A percentile compares a stretch with the other conserved stretches of the same genome.
Evolutionary conservation across 2,888 invertebrate species (phyloP).

Genomic region (Cephus rjabovi): DNA sequence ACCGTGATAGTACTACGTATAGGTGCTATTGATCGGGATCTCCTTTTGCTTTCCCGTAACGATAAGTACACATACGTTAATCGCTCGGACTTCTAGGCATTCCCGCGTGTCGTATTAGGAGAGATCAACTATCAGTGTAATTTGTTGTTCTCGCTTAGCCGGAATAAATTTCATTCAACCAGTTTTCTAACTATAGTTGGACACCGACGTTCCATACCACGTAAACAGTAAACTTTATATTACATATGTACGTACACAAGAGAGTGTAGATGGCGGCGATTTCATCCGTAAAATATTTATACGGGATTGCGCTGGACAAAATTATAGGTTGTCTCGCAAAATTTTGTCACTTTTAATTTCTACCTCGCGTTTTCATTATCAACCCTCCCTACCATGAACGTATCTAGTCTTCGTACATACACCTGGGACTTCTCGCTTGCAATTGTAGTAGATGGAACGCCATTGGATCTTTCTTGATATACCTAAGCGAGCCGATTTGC

Average conservation of each 20-base stretch:
- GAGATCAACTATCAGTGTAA: conserved; percentile 61
- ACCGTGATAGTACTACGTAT: neutral
- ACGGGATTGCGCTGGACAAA: neutral
- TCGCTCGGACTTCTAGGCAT: conserved; percentile 46
- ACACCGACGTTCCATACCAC: neutral
- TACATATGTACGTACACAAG: neutral
- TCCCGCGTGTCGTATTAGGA: conserved; percentile 62
- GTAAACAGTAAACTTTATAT: neutral
- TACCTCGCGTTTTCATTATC: neutral
- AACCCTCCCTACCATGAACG: neutral
- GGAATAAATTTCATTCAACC: conserved; percentile 62
- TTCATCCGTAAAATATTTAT: neutral
- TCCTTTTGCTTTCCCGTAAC: neutral
- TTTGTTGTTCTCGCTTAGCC: conserved; percentile 64
- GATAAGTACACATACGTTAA: conserved; percentile 22
- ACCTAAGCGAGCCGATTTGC: neutral
- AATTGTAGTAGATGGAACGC: neutral
- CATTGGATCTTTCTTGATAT: neutral
- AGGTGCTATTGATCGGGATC: neutral
- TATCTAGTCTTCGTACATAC: neutral
- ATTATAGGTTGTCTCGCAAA: neutral
- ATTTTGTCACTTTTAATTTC: neutral
- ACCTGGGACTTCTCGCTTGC: neutral
- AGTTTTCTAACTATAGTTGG: conserved; percentile 35
- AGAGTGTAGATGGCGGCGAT: neutral